Conservation (phyloP, 2,888 invertebrate species). For the Blera fallax region DNA sequence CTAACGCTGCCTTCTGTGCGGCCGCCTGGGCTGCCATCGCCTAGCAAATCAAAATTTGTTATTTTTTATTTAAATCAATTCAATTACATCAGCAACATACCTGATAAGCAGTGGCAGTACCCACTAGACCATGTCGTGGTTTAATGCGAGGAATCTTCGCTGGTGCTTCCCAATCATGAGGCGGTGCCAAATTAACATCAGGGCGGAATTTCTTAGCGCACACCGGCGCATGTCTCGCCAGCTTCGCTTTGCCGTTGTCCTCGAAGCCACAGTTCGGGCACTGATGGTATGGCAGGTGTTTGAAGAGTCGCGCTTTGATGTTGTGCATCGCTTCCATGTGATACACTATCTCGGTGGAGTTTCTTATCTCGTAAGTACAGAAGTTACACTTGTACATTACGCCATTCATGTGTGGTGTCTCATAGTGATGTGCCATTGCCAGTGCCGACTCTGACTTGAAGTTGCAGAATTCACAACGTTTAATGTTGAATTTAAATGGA, state of each 20-base stretch:
- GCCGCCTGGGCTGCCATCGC: conserved; percentile 82
- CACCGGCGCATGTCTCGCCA: conserved; percentile 92
- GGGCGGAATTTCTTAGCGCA: conserved; percentile 95
- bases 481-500: conserved; percentile 88
- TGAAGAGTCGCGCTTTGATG: conserved; percentile 90
- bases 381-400: conserved; percentile 93
- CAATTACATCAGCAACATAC: conserved; percentile 72
- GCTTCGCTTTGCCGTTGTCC: conserved; percentile 94
- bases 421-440: conserved; percentile 93
- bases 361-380: conserved; percentile 90
- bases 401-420: conserved; percentile 95
- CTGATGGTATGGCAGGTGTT: conserved; percentile 93
- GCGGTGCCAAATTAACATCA: conserved; percentile 92
- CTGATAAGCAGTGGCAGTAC: conserved; percentile 82
- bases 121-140: conserved; percentile 81
- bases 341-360: conserved; percentile 93
- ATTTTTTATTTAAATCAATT: background rate
- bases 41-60: conserved; percentile 70
- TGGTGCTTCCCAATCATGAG: conserved; percentile 95
- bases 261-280: conserved; percentile 97
- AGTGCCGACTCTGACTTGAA: conserved; percentile 94
- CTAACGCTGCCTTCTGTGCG: conserved; percentile 81
- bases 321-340: conserved; percentile 97
- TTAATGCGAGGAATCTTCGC: conserved; percentile 91
- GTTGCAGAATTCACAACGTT: conserved; percentile 93